Conservation (phyloP, 2,888 invertebrate species). For the Julus scanicus region DNA sequence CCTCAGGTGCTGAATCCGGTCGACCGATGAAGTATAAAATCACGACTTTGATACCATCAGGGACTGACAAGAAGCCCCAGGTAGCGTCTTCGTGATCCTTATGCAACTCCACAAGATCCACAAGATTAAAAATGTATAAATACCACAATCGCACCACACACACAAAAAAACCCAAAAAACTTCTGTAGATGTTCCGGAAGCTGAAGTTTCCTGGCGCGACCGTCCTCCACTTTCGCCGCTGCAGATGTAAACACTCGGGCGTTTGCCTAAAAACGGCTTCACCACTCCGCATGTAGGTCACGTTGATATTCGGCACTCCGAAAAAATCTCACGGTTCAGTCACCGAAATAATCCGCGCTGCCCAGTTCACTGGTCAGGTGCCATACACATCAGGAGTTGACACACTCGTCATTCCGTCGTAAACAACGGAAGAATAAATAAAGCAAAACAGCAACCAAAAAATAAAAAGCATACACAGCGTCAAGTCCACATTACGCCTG, state of each 20-base stretch:
- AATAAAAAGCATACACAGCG: neutral
- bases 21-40: too few relatives aligned
- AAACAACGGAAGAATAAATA: neutral
- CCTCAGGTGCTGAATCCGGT: too few relatives aligned
- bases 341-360: neutral
- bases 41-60: too few relatives aligned
- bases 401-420: neutral
- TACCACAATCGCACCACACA: neutral
- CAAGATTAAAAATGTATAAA: too few relatives aligned
- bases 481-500: neutral
- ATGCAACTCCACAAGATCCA: too few relatives aligned
- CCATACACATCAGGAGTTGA: neutral
- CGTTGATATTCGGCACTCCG: neutral
- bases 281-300: slow-evolving; percentile 14
- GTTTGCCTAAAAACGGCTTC: slow-evolving; percentile 8
- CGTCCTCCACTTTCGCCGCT: slow-evolving; percentile 1
- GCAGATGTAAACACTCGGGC: neutral
- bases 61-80: too few relatives aligned
- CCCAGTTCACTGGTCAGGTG: neutral
- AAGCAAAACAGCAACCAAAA: neutral
- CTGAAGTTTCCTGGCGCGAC: neutral
- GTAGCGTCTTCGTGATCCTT: too few relatives aligned
- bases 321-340: neutral
- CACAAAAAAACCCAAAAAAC: neutral
- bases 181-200: neutral